These are phyloP conservation scores for Menidia beryllina DNA, from an alignment of 2,113 vertebrate species.

Conservation along the genomic window DNA sequence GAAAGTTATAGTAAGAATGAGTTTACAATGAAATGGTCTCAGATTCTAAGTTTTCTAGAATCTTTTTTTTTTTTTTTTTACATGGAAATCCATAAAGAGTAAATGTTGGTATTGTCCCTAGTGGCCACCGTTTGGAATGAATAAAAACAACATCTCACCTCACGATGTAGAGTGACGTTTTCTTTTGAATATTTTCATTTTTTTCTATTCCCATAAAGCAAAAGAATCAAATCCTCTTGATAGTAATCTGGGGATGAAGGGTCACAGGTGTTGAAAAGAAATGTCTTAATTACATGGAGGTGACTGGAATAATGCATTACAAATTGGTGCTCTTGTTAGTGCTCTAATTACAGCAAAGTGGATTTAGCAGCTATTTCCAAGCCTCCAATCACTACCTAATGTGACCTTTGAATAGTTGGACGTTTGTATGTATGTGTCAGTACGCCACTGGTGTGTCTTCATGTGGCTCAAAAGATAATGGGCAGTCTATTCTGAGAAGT, in stretches of 20 bases:
- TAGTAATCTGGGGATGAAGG: constrained; percentile 28
- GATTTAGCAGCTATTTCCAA: constrained; percentile 55
- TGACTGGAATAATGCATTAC: constrained; percentile 33
- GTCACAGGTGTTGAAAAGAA: constrained; percentile 45
- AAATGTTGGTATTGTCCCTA: background rate
- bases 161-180: background rate
- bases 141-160: background rate
- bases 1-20: background rate
- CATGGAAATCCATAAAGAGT: background rate
- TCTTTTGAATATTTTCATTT: background rate
- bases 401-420: constrained; percentile 35
- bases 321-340: constrained; percentile 17
- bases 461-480: constrained; percentile 15
- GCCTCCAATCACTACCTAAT: constrained; percentile 3
- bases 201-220: constrained; percentile 17
- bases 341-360: constrained; percentile 47
- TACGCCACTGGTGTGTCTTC: constrained; percentile 17
- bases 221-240: constrained; percentile 38
- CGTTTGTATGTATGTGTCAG: background rate
- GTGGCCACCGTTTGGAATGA: background rate
- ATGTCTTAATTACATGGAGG: constrained; percentile 34
- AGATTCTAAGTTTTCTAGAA: background rate
- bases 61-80: background rate
- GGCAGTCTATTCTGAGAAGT: constrained; percentile 27
- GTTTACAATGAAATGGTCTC: background rate